Percentiles rank a stretch among this genome's conserved stretches.
Conservation (phyloP, 2,888 invertebrate species). For the Chaetoderma sp. region DNA sequence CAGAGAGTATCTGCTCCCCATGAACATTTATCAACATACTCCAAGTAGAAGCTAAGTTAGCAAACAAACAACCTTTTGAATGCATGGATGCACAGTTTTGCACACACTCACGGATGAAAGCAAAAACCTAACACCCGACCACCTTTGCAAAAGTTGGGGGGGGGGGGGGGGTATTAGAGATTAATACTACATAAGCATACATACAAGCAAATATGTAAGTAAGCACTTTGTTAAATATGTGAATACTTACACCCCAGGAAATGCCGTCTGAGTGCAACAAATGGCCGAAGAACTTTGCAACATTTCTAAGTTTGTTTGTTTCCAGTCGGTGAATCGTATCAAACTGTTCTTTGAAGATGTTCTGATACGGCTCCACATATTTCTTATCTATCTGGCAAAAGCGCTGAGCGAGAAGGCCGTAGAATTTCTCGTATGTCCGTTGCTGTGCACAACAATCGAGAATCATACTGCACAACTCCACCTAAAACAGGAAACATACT, state of each 20-base stretch:
- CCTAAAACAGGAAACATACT: constrained; percentile 59
- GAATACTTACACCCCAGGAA: constrained; percentile 79
- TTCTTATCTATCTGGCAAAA: constrained; percentile 95
- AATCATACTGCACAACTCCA: constrained; percentile 98
- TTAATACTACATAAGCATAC: background rate
- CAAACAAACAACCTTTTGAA: no score
- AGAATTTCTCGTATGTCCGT: constrained; percentile 98
- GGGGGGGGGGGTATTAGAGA: no score
- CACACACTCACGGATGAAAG: no score
- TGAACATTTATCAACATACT: no score
- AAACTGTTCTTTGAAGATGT: constrained; percentile 95
- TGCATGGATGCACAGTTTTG: no score
- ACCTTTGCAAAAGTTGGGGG: no score
- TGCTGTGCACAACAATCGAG: constrained; percentile 99
- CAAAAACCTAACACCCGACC: no score
- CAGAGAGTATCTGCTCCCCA: no score
- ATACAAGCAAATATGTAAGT: background rate
- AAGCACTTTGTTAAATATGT: no score
- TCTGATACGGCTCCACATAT: constrained; percentile 92
- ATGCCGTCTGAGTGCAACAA: constrained; percentile 96
- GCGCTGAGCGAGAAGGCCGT: constrained; percentile 90
- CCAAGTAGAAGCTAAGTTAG: no score
- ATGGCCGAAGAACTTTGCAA: constrained; percentile 97
- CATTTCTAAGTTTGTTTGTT: constrained; percentile 93
- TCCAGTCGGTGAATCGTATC: constrained; percentile 92